A percentile compares a stretch with the other conserved stretches of the same genome.
Conservation (phyloP, 2,888 invertebrate genomes). For the Cheilosia soror region DNA sequence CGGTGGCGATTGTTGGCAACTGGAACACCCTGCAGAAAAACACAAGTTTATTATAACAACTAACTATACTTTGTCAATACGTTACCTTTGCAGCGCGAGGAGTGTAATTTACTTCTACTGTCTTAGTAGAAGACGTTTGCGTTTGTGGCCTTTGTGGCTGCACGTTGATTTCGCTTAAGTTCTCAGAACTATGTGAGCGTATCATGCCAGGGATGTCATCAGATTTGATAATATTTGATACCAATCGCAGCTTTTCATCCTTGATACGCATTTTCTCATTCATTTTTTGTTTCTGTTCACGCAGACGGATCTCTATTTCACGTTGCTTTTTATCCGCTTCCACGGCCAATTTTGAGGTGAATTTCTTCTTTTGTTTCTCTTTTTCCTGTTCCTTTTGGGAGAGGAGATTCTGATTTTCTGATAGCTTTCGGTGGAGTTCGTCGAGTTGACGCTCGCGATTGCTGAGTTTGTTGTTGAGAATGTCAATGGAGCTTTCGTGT, state of each 20-base stretch:
- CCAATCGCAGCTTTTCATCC: conserved; percentile 86
- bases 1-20: conserved; percentile 90
- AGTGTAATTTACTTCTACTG: conserved; percentile 48
- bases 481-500: conserved; percentile 87
- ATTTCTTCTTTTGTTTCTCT: conserved; percentile 88
- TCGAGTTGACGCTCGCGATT: conserved; percentile 88
- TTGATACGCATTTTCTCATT: conserved; percentile 86
- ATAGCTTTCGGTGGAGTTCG: conserved; percentile 86
- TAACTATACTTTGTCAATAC: background rate
- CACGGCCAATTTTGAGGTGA: conserved; percentile 87
- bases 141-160: conserved; percentile 18
- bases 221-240: conserved; percentile 86
- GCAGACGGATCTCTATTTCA: conserved; percentile 87
- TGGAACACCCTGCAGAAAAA: conserved; percentile 85
- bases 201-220: conserved; percentile 82
- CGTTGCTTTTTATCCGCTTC: conserved; percentile 90
- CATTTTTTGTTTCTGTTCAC: conserved; percentile 86
- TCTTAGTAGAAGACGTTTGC: conserved; percentile 35
- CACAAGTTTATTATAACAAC: background rate
- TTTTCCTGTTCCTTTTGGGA: conserved; percentile 88
- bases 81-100: conserved; percentile 38
- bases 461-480: conserved; percentile 86
- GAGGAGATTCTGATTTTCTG: conserved; percentile 87
- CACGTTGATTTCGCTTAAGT: conserved; percentile 68
- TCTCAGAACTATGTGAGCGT: conserved; percentile 81